Base-by-base conservation (phyloP, 2,113 vertebrate genomes). In the Coregonus clupeaformis region DNA sequence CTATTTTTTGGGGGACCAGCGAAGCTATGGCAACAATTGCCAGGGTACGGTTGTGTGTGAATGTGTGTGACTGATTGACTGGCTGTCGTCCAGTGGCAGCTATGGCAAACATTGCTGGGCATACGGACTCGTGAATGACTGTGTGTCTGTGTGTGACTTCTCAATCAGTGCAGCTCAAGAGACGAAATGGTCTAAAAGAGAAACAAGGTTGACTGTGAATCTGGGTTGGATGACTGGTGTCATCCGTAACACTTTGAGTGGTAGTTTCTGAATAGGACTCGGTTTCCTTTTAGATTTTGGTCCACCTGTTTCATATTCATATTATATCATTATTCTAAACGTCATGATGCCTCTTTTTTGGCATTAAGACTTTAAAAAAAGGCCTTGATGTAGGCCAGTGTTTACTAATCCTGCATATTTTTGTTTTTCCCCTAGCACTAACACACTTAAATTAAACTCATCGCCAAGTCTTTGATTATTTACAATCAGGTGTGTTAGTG, bases 1-100 rank as follows among this genome's bases (percentile, higher is more conserved):
- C 82, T 84, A 81, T 11, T 29, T 73, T 65, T 78, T 77, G 84
- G 76, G 1, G 20, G 83, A 84, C 80, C 81, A 81, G 84, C 76
- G 83, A 87, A 89, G 85, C 85, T 89, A 86, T 89, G 89, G 86
- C 84, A 89, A 87, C 80, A 71, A 87, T 84, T 82, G 81, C 52
- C 47, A 80, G 86, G 88, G 83, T 87, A 85, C 76, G n/a, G 75
- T 80, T 69, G 16, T 75, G 80, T 45, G 49, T 87, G 85, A 87
- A 83, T 85, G 84, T 86, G 79, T 84, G 86, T 76, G 93, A 94
- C 92, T 92, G 83, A 81, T 76, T 86, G 73, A 80, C 77, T 82
- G 74, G 85, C 79, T 74, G 88, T 83, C 81, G 81, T 79, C 77
- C 83, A 74, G 67, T 84, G 80, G 87, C 85, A 88, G 90, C 89